Conservation (phyloP, 2,113 vertebrate genomes). For the Notechis scutatus region DNA sequence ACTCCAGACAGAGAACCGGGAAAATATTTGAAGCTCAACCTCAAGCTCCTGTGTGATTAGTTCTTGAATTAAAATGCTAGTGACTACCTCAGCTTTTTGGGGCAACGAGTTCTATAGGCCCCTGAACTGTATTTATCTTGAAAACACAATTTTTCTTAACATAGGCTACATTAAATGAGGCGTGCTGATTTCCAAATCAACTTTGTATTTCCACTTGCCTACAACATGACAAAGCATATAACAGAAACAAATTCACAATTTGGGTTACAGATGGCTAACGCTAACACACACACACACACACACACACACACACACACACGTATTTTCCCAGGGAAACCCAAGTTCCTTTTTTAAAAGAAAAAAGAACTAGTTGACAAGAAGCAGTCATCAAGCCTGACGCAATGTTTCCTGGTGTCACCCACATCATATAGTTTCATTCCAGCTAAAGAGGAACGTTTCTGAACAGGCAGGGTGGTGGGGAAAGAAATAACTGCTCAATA, state of each 20-base stretch:
- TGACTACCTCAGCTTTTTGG: neutral
- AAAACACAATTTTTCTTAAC: neutral
- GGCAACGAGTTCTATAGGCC: neutral
- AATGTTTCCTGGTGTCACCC: constrained; percentile 30
- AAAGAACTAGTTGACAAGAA: constrained; percentile 21
- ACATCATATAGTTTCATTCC: constrained; percentile 23
- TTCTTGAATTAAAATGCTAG: neutral
- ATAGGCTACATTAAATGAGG: neutral
- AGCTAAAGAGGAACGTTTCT: constrained; percentile 19
- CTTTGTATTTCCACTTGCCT: neutral
- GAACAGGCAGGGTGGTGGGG: neutral
- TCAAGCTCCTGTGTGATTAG: neutral
- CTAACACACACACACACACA: too few species aligned
- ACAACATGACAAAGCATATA: too few species aligned
- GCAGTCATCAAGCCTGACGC: neutral
- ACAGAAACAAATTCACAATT: neutral
- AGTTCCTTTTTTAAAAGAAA: constrained; percentile 18
- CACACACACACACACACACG: neutral
- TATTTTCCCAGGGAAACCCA: constrained; percentile 20
- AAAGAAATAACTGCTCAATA: neutral
- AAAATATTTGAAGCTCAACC: neutral
- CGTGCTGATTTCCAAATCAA: neutral
- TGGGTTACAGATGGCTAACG: neutral
- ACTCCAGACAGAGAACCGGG: neutral
- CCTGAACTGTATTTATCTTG: neutral